Conservation (phyloP, 2,888 invertebrate species). For the Gymnosoma rotundatum region DNA sequence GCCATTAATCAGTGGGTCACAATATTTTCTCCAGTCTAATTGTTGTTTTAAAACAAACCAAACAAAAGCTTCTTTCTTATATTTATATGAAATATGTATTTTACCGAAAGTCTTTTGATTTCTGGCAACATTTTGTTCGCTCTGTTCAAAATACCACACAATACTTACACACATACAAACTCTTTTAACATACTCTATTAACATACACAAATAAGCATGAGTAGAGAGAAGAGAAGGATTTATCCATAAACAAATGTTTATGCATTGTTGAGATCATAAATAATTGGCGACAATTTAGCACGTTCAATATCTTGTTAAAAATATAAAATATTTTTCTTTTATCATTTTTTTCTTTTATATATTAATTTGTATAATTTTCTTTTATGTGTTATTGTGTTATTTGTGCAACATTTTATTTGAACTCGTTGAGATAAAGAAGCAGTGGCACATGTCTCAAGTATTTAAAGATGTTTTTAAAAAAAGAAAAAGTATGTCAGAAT, state of each 20-base stretch:
- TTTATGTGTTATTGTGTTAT: conserved; percentile 26
- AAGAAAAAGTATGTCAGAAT: conserved; percentile 30
- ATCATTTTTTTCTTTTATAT: neutral
- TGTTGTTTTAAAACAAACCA: conserved; percentile 26
- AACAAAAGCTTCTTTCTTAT: conserved; percentile 33
- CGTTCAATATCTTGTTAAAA: conserved; percentile 61
- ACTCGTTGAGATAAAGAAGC: conserved; percentile 20
- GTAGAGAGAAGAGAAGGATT: neutral
- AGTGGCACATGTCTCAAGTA: conserved; percentile 56
- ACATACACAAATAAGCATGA: neutral
- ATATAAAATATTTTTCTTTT: conserved; percentile 13
- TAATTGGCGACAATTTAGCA: conserved; percentile 65
- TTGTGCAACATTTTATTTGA: conserved; percentile 16
- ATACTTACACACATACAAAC: neutral
- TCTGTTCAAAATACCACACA: conserved; percentile 19
- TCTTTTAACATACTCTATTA: neutral
- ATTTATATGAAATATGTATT: conserved; percentile 37
- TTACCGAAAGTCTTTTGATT: conserved; percentile 42
- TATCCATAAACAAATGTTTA: conserved; percentile 44
- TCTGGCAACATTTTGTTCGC: conserved; percentile 15
- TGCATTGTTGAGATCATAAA: conserved; percentile 61
- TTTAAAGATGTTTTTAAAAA: conserved; percentile 25
- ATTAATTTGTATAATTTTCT: neutral
- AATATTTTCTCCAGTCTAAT: conserved; percentile 42
- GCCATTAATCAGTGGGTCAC: conserved; percentile 57